phyloP scores from a whole-genome alignment of 2,797 vertebrate genomes.

The Anas bahamensis region DNA sequence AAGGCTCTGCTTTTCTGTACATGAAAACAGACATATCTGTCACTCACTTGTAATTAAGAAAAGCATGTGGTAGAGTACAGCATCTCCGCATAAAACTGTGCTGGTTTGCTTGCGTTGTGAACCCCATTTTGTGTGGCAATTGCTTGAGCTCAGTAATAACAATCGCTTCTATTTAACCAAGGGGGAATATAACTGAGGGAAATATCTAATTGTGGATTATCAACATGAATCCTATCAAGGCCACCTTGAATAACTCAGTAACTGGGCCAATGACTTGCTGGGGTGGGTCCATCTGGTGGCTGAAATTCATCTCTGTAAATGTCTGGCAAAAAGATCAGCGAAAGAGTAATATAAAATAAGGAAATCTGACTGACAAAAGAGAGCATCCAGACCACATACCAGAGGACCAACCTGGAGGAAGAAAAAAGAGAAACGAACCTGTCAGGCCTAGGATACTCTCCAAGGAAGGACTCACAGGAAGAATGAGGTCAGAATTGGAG shows the following conservation, averaged over 20 bases:
- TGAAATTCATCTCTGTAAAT: background rate
- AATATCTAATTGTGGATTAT: background rate
- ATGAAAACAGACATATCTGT: rapidly evolving
- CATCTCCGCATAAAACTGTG: background rate
- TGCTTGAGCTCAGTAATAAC: background rate
- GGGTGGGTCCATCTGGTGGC: background rate
- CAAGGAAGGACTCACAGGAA: conserved; percentile 48
- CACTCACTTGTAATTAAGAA: background rate
- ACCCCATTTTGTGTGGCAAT: background rate
- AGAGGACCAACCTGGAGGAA: conserved; percentile 39
- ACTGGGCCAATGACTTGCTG: background rate
- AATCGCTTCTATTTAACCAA: background rate
- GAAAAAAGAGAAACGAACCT: background rate
- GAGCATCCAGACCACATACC: background rate
- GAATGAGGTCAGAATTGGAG: conserved; percentile 56
- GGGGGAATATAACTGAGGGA: background rate
- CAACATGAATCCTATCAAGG: background rate
- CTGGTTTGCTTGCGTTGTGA: rapidly evolving
- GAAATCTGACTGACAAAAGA: conserved; percentile 5
- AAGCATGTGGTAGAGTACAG: background rate
- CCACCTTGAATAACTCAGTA: background rate
- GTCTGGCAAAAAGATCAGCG: background rate
- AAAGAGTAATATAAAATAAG: background rate
- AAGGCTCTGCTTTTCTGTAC: background rate
- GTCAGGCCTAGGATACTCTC: conserved; percentile 22